A percentile compares a stretch with the other conserved stretches of the same genome.
Evolutionary conservation across 2,888 invertebrate species (phyloP).

Genomic region (Koerneria pararmatus): DNA sequence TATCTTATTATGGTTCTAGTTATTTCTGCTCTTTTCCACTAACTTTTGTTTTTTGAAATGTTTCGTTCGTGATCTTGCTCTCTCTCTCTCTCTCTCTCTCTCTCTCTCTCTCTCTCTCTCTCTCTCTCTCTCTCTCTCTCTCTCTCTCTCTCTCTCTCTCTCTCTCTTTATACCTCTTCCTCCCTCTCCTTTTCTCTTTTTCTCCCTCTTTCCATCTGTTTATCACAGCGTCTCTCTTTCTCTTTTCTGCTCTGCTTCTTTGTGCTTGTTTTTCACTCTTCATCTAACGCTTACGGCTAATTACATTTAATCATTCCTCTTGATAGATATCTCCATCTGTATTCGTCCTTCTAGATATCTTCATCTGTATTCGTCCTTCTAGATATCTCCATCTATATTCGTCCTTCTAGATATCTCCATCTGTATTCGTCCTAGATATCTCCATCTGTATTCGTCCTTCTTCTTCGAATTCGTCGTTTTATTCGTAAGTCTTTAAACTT

Average conservation of each 20-base stretch:
- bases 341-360: too few relatives aligned
- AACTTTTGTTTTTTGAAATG: too few relatives aligned
- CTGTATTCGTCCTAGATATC: too few relatives aligned
- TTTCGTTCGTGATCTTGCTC: not conserved
- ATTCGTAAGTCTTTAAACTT: too few relatives aligned
- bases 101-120: not conserved
- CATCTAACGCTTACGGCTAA: constrained; percentile 22
- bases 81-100: not conserved
- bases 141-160: constrained; percentile 18
- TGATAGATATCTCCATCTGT: too few relatives aligned
- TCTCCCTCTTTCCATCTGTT: constrained; percentile 10
- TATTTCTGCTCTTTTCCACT: too few relatives aligned
- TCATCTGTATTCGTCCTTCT: too few relatives aligned
- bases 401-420: too few relatives aligned
- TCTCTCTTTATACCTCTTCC: constrained; percentile 23
- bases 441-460: too few relatives aligned
- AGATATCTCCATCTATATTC: too few relatives aligned
- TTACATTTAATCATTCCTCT: constrained; percentile 28
- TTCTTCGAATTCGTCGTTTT: too few relatives aligned
- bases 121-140: constrained; percentile 9
- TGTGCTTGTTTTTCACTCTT: constrained; percentile 4
- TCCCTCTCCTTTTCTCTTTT: constrained; percentile 15
- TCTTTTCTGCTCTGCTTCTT: constrained; percentile 11
- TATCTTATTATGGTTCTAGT: too few relatives aligned
- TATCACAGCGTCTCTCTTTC: constrained; percentile 1